Percentiles rank a stretch among this genome's conserved stretches.
Evolutionary conservation across 1,140 invertebrate species (phyloP).

Genomic region (Chironomus tepperi): DNA sequence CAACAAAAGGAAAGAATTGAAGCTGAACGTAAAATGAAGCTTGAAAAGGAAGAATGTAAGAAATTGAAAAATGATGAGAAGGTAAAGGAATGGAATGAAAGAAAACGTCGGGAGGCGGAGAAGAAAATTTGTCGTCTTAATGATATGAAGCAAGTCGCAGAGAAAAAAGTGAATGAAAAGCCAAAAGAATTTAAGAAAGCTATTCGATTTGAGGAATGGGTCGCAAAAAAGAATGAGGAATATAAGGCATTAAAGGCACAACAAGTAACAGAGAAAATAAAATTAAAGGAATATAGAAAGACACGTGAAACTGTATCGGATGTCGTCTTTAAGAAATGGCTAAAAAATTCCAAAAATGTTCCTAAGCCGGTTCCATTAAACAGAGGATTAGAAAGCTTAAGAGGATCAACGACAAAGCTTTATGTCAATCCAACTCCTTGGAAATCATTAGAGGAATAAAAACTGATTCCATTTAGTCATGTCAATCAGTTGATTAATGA

Average conservation of each 20-base stretch:
- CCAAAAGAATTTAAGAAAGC: constrained; percentile 7
- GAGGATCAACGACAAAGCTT: constrained; percentile 30
- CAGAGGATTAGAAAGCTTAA: constrained; percentile 32
- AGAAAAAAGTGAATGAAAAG: neutral
- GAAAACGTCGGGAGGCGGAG: neutral
- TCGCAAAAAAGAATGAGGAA: neutral
- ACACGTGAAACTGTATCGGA: neutral
- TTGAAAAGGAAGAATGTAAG: neutral
- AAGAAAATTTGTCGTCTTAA: neutral
- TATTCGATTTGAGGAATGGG: neutral
- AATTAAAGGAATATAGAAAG: neutral
- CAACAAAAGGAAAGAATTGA: neutral
- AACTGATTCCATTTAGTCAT: no score
- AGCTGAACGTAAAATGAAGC: neutral
- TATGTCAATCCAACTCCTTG: constrained; percentile 32
- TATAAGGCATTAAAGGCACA: neutral
- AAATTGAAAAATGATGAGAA: neutral
- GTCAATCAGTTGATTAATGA: no score
- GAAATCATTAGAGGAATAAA: constrained; percentile 28
- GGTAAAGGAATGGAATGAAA: neutral
- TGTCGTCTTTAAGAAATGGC: constrained; percentile 28
- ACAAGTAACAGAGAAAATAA: neutral
- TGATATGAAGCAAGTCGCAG: neutral
- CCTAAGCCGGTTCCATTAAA: constrained; percentile 35
- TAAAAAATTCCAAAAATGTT: constrained; percentile 28